Evolutionary conservation across 92 coral and sea anemone species (phyloP).

Genomic region (Siderastrea siderea): DNA sequence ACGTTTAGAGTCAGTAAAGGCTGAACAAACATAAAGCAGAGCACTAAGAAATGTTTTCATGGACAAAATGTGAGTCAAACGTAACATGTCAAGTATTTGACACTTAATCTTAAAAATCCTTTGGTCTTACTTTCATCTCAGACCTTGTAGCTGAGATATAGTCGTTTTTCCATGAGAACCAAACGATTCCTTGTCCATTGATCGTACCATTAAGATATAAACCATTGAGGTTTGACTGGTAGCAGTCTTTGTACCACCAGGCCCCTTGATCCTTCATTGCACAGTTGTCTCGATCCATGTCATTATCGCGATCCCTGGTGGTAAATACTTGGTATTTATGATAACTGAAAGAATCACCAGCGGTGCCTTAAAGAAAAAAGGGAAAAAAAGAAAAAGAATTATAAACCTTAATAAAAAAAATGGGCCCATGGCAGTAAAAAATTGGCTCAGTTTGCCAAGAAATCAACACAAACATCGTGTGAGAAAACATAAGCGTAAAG

Average conservation of each 20-base stretch:
- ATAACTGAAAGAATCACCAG: slow-evolving; percentile 19
- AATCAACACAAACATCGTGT: no score
- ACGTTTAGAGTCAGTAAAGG: no score
- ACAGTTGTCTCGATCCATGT: not conserved
- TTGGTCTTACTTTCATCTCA: slow-evolving; percentile 25
- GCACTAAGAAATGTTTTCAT: no score
- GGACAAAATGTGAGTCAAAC: not conserved
- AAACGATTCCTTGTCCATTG: not conserved
- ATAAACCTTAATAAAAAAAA: not conserved
- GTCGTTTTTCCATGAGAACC: slow-evolving; percentile 10
- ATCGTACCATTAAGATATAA: slow-evolving; percentile 5
- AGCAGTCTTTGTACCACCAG: slow-evolving; percentile 24
- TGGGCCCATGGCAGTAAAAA: no score
- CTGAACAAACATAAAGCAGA: no score
- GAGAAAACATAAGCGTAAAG: no score
- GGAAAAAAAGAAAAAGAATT: not conserved
- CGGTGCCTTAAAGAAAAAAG: not conserved
- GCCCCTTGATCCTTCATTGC: slow-evolving; percentile 12
- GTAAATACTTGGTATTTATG: slow-evolving; percentile 2
- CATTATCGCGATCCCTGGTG: slow-evolving; percentile 34
- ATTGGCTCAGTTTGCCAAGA: not conserved
- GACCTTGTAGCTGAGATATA: slow-evolving; percentile 11
- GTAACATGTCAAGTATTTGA: not conserved
- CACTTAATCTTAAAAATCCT: not conserved
- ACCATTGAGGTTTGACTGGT: slow-evolving; percentile 13